phyloP scores from a whole-genome alignment of 2,888 invertebrate species.

The Tetragonula carbonaria region DNA sequence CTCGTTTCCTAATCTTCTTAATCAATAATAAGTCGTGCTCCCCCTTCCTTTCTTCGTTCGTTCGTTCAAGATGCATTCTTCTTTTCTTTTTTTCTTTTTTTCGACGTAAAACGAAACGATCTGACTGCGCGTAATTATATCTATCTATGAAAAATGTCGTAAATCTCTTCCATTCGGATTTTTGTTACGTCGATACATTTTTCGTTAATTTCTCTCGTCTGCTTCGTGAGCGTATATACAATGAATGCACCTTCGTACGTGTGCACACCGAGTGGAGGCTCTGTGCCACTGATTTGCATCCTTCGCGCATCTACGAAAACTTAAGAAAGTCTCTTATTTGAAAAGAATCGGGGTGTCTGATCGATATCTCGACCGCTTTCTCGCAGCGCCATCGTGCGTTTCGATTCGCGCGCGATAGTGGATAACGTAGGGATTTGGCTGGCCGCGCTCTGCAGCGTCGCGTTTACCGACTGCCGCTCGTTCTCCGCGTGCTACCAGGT shows the following conservation, averaged over 20 bases:
- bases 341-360: slow-evolving; percentile 11
- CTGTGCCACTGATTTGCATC: background rate
- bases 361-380: slow-evolving; percentile 37
- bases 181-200: background rate
- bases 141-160: background rate
- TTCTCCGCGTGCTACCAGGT: slow-evolving; percentile 22
- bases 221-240: background rate
- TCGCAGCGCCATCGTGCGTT: slow-evolving; percentile 12
- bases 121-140: background rate
- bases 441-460: background rate
- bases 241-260: background rate
- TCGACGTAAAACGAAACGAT: too few relatives aligned
- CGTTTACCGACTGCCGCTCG: background rate
- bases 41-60: background rate
- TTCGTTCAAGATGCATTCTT: too few relatives aligned
- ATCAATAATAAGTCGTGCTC: background rate
- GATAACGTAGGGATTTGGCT: slow-evolving; percentile 53
- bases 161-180: background rate
- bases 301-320: background rate
- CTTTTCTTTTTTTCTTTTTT: too few relatives aligned
- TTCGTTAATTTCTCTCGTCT: background rate
- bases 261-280: background rate
- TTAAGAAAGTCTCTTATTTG: slow-evolving; percentile 7
- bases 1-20: background rate
- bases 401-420: slow-evolving; percentile 5